These are phyloP conservation scores for Trichogramma pretiosum DNA, from an alignment of 1,140 invertebrate genomes.

Conservation along the genomic window DNA sequence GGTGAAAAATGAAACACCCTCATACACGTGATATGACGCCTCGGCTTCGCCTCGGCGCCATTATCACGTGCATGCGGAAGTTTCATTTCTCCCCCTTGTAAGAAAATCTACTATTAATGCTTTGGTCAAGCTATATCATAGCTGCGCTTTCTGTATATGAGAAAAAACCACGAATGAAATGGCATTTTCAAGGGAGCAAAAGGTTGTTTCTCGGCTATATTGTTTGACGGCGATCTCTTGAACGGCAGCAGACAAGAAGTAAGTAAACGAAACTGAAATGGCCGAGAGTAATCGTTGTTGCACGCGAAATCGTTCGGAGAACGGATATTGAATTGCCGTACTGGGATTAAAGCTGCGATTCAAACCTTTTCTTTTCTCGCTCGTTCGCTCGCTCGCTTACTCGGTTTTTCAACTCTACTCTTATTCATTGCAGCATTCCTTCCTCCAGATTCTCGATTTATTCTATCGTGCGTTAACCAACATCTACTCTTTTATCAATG, in stretches of 20 bases:
- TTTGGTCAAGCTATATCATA: too few relatives aligned
- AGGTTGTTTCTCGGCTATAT: too few relatives aligned
- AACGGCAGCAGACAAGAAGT: constrained; percentile 17
- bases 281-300: constrained; percentile 23
- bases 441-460: background rate
- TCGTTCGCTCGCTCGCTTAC: background rate
- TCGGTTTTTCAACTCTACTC: constrained; percentile 6
- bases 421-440: constrained; percentile 5
- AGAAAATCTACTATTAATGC: too few relatives aligned
- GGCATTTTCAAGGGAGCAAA: constrained; percentile 7
- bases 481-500: too few relatives aligned
- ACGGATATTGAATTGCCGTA: constrained; percentile 26
- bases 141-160: too few relatives aligned
- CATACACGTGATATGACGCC: background rate
- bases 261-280: constrained; percentile 27
- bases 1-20: background rate
- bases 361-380: constrained; percentile 11
- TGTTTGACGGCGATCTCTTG: too few relatives aligned
- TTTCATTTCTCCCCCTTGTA: too few relatives aligned
- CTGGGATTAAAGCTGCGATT: constrained; percentile 22
- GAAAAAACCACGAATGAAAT: constrained; percentile 15
- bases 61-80: too few relatives aligned
- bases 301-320: constrained; percentile 24
- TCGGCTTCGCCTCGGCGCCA: too few relatives aligned
- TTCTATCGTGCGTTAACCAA: too few relatives aligned